These are phyloP conservation scores for Drosophila ficusphila DNA, from an alignment of 1,140 invertebrate genomes.

Conservation along the genomic window DNA sequence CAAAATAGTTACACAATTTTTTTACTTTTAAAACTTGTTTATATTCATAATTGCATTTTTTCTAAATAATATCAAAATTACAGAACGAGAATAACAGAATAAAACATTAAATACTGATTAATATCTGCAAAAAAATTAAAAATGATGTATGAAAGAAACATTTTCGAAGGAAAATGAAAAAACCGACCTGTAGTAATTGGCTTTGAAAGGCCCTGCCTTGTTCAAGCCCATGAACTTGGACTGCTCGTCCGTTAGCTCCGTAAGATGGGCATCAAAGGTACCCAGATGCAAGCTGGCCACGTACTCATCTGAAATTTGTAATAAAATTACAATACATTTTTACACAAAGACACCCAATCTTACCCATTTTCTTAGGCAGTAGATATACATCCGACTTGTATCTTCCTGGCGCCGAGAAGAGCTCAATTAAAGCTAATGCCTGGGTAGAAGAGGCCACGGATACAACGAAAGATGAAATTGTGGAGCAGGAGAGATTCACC, in stretches of 20 bases:
- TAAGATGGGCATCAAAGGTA: conserved; percentile 98
- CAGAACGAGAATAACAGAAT: conserved; percentile 23
- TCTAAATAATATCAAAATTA: conserved; percentile 22
- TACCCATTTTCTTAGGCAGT: conserved; percentile 99
- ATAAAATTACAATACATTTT: not conserved
- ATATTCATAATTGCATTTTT: conserved; percentile 4
- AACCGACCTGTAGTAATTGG: conserved; percentile 96
- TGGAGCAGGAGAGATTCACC: conserved; percentile 98
- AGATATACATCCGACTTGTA: conserved; percentile 99
- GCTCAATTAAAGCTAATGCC: conserved; percentile 96
- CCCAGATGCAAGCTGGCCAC: conserved; percentile 91
- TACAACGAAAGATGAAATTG: conserved; percentile 98
- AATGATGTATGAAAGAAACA: not conserved
- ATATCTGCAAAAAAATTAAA: conserved; percentile 38
- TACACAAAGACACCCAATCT: not conserved
- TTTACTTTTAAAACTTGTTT: no score
- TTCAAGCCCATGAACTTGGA: conserved; percentile 98
- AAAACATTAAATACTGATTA: conserved; percentile 37
- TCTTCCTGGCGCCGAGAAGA: conserved; percentile 95
- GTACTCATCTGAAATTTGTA: conserved; percentile 58
- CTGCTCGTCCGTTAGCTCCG: conserved; percentile 97
- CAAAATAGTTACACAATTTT: no score
- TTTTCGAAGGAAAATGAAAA: not conserved
- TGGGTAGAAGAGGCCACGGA: conserved; percentile 98
- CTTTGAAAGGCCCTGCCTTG: conserved; percentile 98